Conservation (phyloP, 2,113 vertebrate species). For the Pelecanoides urinatrix region DNA sequence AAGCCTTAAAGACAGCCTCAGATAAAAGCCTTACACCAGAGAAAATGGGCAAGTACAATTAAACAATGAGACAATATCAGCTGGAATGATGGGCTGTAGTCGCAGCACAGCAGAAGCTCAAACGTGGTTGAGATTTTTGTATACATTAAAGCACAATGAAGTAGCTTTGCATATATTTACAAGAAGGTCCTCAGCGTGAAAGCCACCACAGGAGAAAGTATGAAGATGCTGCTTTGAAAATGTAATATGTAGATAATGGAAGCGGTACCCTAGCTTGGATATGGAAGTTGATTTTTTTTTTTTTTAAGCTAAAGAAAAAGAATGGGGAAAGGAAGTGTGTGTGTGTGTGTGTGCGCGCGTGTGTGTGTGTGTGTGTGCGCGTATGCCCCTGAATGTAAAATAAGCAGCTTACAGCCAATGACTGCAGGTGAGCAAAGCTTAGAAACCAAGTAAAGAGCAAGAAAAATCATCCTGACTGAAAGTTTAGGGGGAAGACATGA, state of each 20-base stretch:
- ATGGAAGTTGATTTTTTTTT: background rate
- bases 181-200: background rate
- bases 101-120: background rate
- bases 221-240: background rate
- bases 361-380: no score
- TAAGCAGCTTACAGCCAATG: background rate
- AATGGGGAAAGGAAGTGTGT: background rate
- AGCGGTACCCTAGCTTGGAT: background rate
- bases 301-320: background rate
- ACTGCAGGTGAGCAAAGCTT: background rate
- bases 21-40: background rate
- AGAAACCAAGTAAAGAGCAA: background rate
- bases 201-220: background rate
- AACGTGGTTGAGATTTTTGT: background rate
- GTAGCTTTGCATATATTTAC: background rate
- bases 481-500: background rate
- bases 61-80: background rate
- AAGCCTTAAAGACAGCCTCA: background rate
- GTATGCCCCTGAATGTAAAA: background rate
- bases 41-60: background rate
- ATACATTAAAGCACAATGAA: conserved; percentile 1
- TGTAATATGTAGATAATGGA: background rate
- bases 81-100: background rate
- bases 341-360: rapidly evolving
- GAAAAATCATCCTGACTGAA: background rate